Conservation (phyloP, 2,113 vertebrate genomes). For the Oreochromis niloticus region DNA sequence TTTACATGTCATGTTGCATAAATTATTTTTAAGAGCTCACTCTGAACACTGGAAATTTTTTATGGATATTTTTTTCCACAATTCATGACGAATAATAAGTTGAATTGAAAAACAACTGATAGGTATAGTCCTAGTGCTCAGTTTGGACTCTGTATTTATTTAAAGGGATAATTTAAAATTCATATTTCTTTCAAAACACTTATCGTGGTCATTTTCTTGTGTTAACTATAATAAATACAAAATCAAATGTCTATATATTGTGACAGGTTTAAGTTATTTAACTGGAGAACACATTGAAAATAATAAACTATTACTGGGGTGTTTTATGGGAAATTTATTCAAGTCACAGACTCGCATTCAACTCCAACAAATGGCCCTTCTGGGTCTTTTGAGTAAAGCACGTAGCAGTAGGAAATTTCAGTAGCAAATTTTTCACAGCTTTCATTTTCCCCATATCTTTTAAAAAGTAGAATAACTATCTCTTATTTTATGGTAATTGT, state of each 20-base stretch:
- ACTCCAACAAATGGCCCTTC: not conserved
- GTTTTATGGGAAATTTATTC: too few species aligned
- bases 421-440: not conserved
- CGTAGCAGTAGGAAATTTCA: not conserved
- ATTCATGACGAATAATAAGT: not conserved
- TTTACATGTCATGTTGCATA: not conserved
- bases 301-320: not conserved
- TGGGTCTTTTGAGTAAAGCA: not conserved
- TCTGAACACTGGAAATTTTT: not conserved
- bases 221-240: not conserved
- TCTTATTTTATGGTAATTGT: not conserved
- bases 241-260: rapidly evolving
- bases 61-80: not conserved
- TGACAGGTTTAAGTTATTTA: not conserved
- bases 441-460: not conserved
- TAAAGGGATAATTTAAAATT: not conserved
- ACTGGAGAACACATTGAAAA: not conserved
- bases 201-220: not conserved
- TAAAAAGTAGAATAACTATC: not conserved
- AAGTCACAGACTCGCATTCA: not conserved
- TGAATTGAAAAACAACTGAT: not conserved
- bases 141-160: not conserved
- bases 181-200: not conserved
- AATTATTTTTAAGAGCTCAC: not conserved
- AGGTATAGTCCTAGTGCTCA: not conserved